Evolutionary conservation across 2,797 vertebrate genomes (phyloP), one percentile per base, ranked within the genome.

Genomic region (Rhinoraja longicauda): DNA sequence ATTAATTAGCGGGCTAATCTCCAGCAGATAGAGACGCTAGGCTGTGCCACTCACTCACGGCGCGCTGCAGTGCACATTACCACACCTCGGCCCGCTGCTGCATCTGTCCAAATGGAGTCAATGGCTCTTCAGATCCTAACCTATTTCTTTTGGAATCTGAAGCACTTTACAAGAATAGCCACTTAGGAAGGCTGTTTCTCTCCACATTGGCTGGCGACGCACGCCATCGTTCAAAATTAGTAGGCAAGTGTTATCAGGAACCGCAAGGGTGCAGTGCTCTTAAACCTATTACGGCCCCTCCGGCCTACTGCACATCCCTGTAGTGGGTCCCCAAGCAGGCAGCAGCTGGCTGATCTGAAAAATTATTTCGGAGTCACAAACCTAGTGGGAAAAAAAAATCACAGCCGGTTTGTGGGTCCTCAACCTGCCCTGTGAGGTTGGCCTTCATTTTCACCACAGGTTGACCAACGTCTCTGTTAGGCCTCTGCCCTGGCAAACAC

Each of bases 1-100:
- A 92, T 92, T 92, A 92, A 92, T 92, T 92, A 92, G 90, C 7
- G 12, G 39, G 72, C 45, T 92, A 53, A 92, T 92, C 90, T 92
- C 90, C 90, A 53, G 90, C 90, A 92, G 90, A 75, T 92, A 73
- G 90, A 73, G 67, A 73, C 26, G 70, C 64, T 88, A 88, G 84
- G 62, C 53, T 36, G 45, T 72, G 67, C 90, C 70, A 73, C 90
- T 92, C 90, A 91, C 24, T 91, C 21, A 53, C 2, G 21, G 24
- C 53, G 67, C 5, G 67, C 64, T 53, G 67, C 67, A 39, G 90
- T 2, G 67, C 67, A 36, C 67, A 75, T 92, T 75, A n/a, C 90
- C 90, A 88, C n/a, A 17, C 36, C 17, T 36, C 10, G 90, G 57
- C 72, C 84, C 10, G 70, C 39, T 13, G 26, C 90, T 73, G 24